Conservation (phyloP, 1,140 invertebrate genomes). For the Euura lappo region DNA sequence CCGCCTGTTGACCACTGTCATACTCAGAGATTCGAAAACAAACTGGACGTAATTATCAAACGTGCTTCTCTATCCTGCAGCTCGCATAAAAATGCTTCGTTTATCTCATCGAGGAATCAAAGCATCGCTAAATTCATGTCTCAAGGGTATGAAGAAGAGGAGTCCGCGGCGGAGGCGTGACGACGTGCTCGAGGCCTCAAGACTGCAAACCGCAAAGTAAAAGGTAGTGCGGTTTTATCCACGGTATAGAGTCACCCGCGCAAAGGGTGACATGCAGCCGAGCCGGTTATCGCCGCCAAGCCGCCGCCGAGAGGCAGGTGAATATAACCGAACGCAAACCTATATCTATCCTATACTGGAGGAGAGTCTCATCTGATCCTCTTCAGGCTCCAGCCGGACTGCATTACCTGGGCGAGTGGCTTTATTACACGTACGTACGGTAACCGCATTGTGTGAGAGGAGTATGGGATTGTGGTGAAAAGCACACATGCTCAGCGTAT, state of each 20-base stretch:
- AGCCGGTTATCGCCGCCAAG: slow-evolving; percentile 50
- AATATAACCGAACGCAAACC: slow-evolving; percentile 48
- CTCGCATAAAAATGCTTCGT: no score
- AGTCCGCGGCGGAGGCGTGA: slow-evolving; percentile 44
- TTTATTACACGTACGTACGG: no score
- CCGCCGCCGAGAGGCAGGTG: slow-evolving; percentile 47
- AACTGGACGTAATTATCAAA: neutral
- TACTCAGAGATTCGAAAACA: neutral
- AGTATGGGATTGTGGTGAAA: no score
- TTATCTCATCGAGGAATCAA: no score
- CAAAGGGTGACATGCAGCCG: slow-evolving; percentile 58
- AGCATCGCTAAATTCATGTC: no score
- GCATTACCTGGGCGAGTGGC: no score
- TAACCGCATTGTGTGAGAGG: no score
- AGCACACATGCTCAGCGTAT: no score
- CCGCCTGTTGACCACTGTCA: neutral
- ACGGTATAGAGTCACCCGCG: slow-evolving; percentile 52
- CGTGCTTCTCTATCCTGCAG: neutral
- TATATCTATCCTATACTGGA: neutral
- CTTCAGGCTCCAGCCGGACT: no score
- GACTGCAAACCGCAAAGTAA: slow-evolving; percentile 46
- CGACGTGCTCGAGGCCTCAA: slow-evolving; percentile 25
- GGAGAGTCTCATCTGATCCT: no score
- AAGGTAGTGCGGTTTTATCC: slow-evolving; percentile 33
- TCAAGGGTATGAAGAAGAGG: no score